Evolutionary conservation across 2,888 invertebrate species (phyloP).

Genomic region (Isoperla grammatica): DNA sequence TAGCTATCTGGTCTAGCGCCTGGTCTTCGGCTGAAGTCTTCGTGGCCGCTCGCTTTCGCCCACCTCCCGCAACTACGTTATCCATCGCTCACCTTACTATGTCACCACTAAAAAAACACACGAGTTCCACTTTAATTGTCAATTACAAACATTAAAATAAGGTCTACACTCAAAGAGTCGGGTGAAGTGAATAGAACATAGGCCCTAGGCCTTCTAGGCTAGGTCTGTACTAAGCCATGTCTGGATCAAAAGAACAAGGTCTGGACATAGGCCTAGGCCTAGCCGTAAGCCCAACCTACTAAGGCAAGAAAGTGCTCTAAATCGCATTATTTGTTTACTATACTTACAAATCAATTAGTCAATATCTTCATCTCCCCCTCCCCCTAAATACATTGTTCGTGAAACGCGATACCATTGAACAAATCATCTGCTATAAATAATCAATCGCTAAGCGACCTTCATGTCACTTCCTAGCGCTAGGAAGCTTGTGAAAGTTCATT

Average conservation of each 20-base stretch:
- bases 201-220: background rate
- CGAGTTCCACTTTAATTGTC: background rate
- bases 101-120: too few relatives aligned
- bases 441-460: constrained; percentile 27
- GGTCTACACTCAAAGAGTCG: background rate
- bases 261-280: too few relatives aligned
- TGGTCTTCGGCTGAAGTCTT: constrained; percentile 96
- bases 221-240: background rate
- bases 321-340: too few relatives aligned
- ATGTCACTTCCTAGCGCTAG: constrained; percentile 24
- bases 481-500: constrained; percentile 10
- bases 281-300: too few relatives aligned
- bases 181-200: too few relatives aligned
- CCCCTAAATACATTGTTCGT: constrained; percentile 13
- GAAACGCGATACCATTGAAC: constrained; percentile 15
- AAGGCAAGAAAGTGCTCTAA: too few relatives aligned
- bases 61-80: constrained; percentile 50
- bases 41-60: constrained; percentile 63
- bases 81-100: constrained; percentile 32
- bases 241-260: too few relatives aligned
- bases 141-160: background rate
- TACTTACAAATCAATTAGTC: constrained; percentile 17
- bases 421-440: constrained; percentile 27
- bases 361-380: constrained; percentile 14
- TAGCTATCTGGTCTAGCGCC: constrained; percentile 93